A percentile compares a stretch with the other conserved stretches of the same genome.
Conservation (phyloP, 2,888 invertebrate genomes). For the Latrodectus elegans region DNA sequence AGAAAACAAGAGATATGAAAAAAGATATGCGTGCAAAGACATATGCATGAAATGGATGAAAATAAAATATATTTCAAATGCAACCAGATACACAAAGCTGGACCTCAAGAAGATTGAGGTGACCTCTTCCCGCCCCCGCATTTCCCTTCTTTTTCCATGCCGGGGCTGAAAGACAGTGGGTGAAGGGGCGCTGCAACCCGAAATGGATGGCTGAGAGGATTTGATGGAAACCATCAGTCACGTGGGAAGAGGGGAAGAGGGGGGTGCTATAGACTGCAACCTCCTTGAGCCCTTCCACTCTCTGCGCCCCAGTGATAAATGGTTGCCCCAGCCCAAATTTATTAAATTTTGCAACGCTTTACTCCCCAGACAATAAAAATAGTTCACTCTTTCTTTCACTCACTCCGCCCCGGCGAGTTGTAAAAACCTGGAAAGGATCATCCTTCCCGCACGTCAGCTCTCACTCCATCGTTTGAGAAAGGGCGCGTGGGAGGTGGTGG, state of each 20-base stretch:
- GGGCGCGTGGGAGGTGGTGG: conserved; percentile 19
- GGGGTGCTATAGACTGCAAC: conserved; percentile 22
- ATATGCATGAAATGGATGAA: too few relatives aligned
- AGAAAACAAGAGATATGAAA: too few relatives aligned
- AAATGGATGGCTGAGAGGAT: conserved; percentile 3
- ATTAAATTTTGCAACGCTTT: conserved; percentile 49
- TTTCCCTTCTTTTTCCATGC: too few relatives aligned
- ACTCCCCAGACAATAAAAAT: conserved; percentile 39
- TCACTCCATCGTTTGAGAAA: conserved; percentile 15
- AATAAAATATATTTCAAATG: too few relatives aligned
- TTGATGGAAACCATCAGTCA: conserved; percentile 35
- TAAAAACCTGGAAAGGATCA: conserved; percentile 6
- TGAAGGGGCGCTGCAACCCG: not conserved
- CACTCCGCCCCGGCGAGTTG: conserved; percentile 5
- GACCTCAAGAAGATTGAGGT: too few relatives aligned
- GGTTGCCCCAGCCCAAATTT: conserved; percentile 23
- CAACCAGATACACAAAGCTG: too few relatives aligned
- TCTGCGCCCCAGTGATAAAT: conserved; percentile 29
- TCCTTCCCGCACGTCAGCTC: conserved; percentile 16
- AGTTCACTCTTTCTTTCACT: not conserved
- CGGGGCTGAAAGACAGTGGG: too few relatives aligned
- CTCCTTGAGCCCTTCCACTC: conserved; percentile 21
- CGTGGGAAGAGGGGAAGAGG: not conserved
- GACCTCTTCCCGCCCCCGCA: too few relatives aligned
- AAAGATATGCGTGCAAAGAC: too few relatives aligned